Evolutionary conservation across 1,140 invertebrate genomes (phyloP).

Genomic region (Bombus turneri): DNA sequence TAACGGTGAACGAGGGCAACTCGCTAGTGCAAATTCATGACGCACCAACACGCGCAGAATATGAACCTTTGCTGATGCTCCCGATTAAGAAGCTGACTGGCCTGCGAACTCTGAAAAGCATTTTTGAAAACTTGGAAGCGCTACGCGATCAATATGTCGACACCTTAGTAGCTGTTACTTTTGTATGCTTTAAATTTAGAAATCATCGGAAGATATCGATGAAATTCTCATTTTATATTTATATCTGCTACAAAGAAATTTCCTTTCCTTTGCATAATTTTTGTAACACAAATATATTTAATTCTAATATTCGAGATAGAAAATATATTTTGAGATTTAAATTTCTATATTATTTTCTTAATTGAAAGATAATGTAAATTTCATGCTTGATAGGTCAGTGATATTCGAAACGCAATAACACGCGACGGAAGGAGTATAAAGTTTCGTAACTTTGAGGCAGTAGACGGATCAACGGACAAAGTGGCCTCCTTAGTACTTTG

Average conservation of each 20-base stretch:
- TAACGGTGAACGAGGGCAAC: constrained; percentile 84
- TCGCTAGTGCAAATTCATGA: constrained; percentile 84
- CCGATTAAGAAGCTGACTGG: constrained; percentile 83
- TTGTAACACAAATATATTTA: not conserved
- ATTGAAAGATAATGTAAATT: not conserved
- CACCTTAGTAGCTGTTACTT: constrained; percentile 79
- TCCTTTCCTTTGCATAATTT: not conserved
- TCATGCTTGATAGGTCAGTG: constrained; percentile 69
- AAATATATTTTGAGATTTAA: not conserved
- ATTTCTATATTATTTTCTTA: not conserved
- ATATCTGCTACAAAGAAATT: not conserved
- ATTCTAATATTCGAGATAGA: not conserved
- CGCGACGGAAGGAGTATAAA: constrained; percentile 75
- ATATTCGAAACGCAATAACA: constrained; percentile 73
- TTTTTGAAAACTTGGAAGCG: constrained; percentile 76
- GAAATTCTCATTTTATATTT: not conserved
- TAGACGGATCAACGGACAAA: constrained; percentile 69
- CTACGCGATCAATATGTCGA: constrained; percentile 77
- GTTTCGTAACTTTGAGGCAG: constrained; percentile 75
- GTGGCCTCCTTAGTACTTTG: constrained; percentile 72
- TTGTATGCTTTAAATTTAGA: constrained; percentile 72
- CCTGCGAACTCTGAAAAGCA: constrained; percentile 68
- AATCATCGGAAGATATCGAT: not conserved
- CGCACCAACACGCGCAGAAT: constrained; percentile 80
- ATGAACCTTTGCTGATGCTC: constrained; percentile 82